phyloP scores from a whole-genome alignment of 2,888 invertebrate genomes.

The Chloroclystis v-ata region DNA sequence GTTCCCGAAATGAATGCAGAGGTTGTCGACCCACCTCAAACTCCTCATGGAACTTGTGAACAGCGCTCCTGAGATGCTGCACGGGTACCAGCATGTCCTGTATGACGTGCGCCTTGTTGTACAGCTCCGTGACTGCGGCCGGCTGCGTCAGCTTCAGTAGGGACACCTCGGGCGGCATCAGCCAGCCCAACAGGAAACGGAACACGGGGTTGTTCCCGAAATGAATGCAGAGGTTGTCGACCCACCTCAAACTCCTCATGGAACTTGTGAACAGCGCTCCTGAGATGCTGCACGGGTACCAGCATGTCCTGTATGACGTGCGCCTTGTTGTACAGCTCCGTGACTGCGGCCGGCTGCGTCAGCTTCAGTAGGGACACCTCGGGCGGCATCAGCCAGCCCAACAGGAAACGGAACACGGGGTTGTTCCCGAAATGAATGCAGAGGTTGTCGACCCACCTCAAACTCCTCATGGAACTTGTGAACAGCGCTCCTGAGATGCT shows the following conservation, averaged over 20 bases:
- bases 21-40: slow-evolving; percentile 81
- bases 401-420: slow-evolving; percentile 81
- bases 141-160: slow-evolving; percentile 88
- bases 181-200: slow-evolving; percentile 86
- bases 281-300: slow-evolving; percentile 81
- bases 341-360: slow-evolving; percentile 84
- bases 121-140: slow-evolving; percentile 81
- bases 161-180: slow-evolving; percentile 89
- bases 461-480: slow-evolving; percentile 82
- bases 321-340: slow-evolving; percentile 84
- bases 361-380: slow-evolving; percentile 88
- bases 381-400: slow-evolving; percentile 91
- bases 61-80: slow-evolving; percentile 75
- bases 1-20: slow-evolving; percentile 91
- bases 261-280: slow-evolving; percentile 80
- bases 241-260: slow-evolving; percentile 81
- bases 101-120: slow-evolving; percentile 86
- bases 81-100: slow-evolving; percentile 90
- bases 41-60: slow-evolving; percentile 81
- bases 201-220: slow-evolving; percentile 88
- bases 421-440: slow-evolving; percentile 91
- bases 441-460: too few relatives aligned
- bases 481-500: slow-evolving; percentile 78
- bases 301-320: slow-evolving; percentile 91
- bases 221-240: too few relatives aligned